Conservation (phyloP, 2,888 invertebrate genomes). For the Auanema sp. region DNA sequence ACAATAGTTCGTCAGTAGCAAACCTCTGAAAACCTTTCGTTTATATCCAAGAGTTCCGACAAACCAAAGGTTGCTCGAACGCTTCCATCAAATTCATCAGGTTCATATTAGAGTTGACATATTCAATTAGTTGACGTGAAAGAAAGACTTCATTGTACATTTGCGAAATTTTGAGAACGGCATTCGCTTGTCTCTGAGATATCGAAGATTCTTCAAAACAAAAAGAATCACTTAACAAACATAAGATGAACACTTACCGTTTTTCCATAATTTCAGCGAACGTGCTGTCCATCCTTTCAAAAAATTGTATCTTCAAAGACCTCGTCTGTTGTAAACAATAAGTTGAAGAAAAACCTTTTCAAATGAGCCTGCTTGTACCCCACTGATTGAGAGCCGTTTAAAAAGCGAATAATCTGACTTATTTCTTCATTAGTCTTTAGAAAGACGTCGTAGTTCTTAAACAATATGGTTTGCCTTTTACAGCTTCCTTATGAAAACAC, state of each 20-base stretch:
- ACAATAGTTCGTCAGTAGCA: slow-evolving; percentile 21
- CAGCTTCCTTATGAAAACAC: neutral
- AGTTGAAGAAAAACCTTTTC: slow-evolving; percentile 13
- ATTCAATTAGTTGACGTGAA: slow-evolving; percentile 11
- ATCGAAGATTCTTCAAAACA: slow-evolving; percentile 11
- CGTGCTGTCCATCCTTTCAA: slow-evolving; percentile 11
- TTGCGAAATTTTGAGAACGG: slow-evolving; percentile 14
- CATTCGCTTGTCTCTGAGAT: slow-evolving; percentile 8
- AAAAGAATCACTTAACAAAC: neutral
- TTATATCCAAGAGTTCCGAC: neutral
- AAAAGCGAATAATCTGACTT: slow-evolving; percentile 14
- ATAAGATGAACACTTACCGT: slow-evolving; percentile 2
- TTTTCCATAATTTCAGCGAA: slow-evolving; percentile 13
- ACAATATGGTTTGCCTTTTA: neutral
- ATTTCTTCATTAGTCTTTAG: slow-evolving; percentile 20
- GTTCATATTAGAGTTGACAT: slow-evolving; percentile 14
- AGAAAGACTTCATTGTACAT: slow-evolving; percentile 22
- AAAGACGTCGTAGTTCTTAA: slow-evolving; percentile 19
- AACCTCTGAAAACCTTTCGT: slow-evolving; percentile 7
- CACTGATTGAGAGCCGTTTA: slow-evolving; percentile 19
- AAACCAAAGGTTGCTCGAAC: slow-evolving; percentile 17
- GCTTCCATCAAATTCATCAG: slow-evolving; percentile 15
- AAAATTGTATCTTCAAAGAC: slow-evolving; percentile 9
- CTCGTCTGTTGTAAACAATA: neutral
- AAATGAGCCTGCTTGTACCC: slow-evolving; percentile 23